phyloP scores from a whole-genome alignment of 1,140 invertebrate genomes.

The Neodiprion fabricii region DNA sequence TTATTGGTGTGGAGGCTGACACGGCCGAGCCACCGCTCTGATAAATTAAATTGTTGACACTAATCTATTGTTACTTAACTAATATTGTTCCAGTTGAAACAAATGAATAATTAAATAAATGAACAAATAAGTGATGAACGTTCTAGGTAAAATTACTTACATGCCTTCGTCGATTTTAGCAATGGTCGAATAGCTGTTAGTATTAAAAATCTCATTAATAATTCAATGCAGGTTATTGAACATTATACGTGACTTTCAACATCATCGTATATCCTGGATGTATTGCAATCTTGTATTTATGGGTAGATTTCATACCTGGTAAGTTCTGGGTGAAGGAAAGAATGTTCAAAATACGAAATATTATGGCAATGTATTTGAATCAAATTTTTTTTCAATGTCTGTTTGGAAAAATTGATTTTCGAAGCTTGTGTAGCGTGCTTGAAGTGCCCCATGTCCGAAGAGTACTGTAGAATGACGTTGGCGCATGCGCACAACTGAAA shows the following conservation, averaged over 20 bases:
- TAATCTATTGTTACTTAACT: conserved; percentile 49
- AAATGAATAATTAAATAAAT: conserved; percentile 27
- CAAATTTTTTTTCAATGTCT: no score
- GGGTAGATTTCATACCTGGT: no score
- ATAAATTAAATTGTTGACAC: conserved; percentile 44
- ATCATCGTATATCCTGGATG: neutral
- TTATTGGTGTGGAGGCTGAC: conserved; percentile 45
- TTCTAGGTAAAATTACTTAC: neutral
- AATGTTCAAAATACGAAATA: no score
- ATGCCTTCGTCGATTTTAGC: no score
- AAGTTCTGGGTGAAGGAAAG: no score
- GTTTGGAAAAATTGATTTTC: no score
- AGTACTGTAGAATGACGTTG: no score
- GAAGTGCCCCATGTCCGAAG: no score
- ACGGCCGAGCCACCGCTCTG: conserved; percentile 35
- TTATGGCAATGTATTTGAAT: no score
- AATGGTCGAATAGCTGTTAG: no score
- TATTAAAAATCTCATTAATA: neutral
- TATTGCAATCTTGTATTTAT: neutral
- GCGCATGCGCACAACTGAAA: no score
- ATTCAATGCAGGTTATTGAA: neutral
- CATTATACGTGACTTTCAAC: neutral
- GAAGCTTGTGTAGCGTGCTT: no score
- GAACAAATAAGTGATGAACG: conserved; percentile 14
- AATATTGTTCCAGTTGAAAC: conserved; percentile 42